A percentile compares a stretch with the other conserved stretches of the same genome.
Evolutionary conservation across 2,888 invertebrate species (phyloP).

Genomic region (Myopa testacea): DNA sequence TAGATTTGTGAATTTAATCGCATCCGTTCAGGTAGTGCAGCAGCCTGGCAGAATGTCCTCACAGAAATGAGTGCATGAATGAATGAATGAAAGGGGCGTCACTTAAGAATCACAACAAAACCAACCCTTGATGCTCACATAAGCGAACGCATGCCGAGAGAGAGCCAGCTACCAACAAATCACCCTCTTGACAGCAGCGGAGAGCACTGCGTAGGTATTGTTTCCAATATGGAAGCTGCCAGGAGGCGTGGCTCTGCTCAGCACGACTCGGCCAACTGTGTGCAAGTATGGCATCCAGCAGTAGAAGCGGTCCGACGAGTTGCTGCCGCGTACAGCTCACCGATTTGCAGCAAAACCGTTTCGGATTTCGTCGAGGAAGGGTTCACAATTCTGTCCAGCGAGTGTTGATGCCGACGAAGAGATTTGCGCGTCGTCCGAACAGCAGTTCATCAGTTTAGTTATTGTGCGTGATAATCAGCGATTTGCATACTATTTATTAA

Average conservation of each 20-base stretch:
- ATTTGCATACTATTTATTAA: too few species aligned
- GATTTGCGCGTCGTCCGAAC: slow-evolving; percentile 1
- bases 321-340: slow-evolving; percentile 41
- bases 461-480: slow-evolving; percentile 22
- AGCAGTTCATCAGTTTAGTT: not conserved
- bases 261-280: slow-evolving; percentile 38
- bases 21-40: not conserved
- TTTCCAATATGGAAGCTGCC: slow-evolving; percentile 51
- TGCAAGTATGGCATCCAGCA: slow-evolving; percentile 39
- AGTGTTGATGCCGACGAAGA: not conserved
- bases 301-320: slow-evolving; percentile 52
- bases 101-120: not conserved
- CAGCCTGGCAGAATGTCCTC: not conserved
- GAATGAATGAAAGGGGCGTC: slow-evolving; percentile 25
- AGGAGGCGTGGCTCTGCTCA: slow-evolving; percentile 51
- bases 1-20: not conserved
- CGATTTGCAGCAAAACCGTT: slow-evolving; percentile 60
- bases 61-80: not conserved
- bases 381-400: slow-evolving; percentile 21
- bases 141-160: not conserved
- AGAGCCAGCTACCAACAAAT: not conserved
- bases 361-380: slow-evolving; percentile 66
- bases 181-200: not conserved
- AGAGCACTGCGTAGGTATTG: slow-evolving; percentile 21
- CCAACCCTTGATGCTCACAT: slow-evolving; percentile 6